Evolutionary conservation across 2,888 invertebrate genomes (phyloP).

Genomic region (Drosophila nr. perissopoda): DNA sequence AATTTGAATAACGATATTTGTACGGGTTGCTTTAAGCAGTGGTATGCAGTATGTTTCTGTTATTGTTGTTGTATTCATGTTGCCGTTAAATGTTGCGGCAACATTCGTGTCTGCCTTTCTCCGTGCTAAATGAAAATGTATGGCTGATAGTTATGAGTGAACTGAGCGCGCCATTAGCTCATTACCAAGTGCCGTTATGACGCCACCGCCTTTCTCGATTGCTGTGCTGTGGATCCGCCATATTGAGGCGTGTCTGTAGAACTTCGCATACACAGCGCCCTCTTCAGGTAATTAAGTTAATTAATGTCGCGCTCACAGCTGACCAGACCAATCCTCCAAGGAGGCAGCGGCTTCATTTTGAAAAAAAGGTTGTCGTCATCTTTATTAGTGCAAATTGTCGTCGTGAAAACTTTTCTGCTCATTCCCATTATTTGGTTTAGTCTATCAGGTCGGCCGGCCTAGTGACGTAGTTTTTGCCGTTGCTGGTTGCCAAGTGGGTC

Average conservation of each 20-base stretch:
- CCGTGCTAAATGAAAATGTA: constrained; percentile 41
- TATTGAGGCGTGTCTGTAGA: constrained; percentile 41
- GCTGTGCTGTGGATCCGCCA: constrained; percentile 2
- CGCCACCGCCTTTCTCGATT: constrained; percentile 42
- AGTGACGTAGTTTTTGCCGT: constrained; percentile 29
- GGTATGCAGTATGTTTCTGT: constrained; percentile 6
- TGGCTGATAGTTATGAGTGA: constrained; percentile 40
- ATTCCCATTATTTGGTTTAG: neutral
- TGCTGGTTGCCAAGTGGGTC: constrained; percentile 58
- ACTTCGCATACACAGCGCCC: constrained; percentile 20
- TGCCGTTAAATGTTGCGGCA: constrained; percentile 57
- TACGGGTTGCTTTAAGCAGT: constrained; percentile 8
- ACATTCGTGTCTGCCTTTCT: constrained; percentile 50
- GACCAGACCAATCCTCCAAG: constrained; percentile 33
- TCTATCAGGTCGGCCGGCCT: constrained; percentile 10
- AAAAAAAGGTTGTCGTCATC: constrained; percentile 47
- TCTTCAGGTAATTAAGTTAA: constrained; percentile 51
- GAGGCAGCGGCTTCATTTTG: constrained; percentile 8
- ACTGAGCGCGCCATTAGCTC: constrained; percentile 46
- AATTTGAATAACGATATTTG: constrained; percentile 57
- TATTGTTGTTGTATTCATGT: constrained; percentile 29
- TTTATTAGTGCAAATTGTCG: constrained; percentile 34
- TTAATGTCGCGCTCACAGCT: constrained; percentile 31
- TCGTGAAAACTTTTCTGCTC: constrained; percentile 17
- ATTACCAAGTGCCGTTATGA: constrained; percentile 49